Evolutionary conservation across 2,797 vertebrate species (phyloP), one percentile per base, ranked within the genome.

Genomic region (Psittacula echo): DNA sequence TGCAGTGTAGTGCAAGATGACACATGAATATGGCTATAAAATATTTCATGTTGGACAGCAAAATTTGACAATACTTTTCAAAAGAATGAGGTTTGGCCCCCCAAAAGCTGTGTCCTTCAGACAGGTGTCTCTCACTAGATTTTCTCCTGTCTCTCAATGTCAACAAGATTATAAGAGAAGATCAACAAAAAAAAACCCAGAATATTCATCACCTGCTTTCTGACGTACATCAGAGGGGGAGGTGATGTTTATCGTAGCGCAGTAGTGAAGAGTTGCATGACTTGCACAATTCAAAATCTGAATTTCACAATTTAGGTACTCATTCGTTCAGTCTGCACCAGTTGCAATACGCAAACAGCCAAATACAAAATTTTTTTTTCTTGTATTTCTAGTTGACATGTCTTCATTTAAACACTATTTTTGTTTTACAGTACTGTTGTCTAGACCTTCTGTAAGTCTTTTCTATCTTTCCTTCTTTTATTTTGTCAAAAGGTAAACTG

Each of bases 111-210:
- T 73, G 6, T 17, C 30, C 41, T 42, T 80, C 64, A 76, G 22
- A 51, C 11, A 50, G 19, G 4, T 13, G 17, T 41, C 41, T 26
- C 37, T 75, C 11, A 5, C 5, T 21, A 7, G 1, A 24, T 70
- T 65, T 39, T n/a, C 21, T 64, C 10, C 11, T 41, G 1, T 34
- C 48, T 68, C 19, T 64, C 34, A 47, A 19, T 22, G 13, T 22
- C 72, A 71, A 13, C 5, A 71, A 50, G n/a, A 54, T 45, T 23
- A 9, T n/a, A 82, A 39, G 6, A 61, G 9, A 12, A 58, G 10
- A 37, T 18, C 10, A 54, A 34, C 6, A 8, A 32, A 22, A 30
- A 18, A 23, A 9, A 0, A 2, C 2, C 22, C 15, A n/a, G 20
- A 48, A 54, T 13, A 8, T 3, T 68, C 44, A 47, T 30, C 26